Conservation (phyloP, 2,888 invertebrate species). For the Tribolium freemani region DNA sequence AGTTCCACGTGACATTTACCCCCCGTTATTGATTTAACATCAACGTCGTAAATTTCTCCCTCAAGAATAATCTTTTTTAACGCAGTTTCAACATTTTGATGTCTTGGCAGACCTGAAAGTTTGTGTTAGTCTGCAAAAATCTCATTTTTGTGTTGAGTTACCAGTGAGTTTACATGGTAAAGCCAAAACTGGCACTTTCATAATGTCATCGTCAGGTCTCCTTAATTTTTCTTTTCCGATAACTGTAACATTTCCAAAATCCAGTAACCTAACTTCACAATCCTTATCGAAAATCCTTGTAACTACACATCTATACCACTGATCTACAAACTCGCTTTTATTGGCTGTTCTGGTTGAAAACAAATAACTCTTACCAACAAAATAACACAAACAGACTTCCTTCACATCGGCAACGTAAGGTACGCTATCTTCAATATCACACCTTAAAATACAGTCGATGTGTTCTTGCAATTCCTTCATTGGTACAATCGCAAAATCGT, state of each 20-base stretch:
- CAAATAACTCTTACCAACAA: not conserved
- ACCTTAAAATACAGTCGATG: not conserved
- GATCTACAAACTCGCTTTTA: not conserved
- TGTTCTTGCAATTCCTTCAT: not conserved
- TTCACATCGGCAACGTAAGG: not conserved
- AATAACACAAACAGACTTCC: slow-evolving; percentile 19
- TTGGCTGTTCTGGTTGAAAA: not conserved
- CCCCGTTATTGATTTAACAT: slow-evolving; percentile 4
- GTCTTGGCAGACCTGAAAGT: slow-evolving; percentile 6
- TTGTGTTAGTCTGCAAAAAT: not conserved
- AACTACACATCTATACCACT: slow-evolving; percentile 28
- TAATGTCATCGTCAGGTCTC: not conserved
- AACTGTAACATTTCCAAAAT: slow-evolving; percentile 24
- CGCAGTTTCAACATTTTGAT: not conserved
- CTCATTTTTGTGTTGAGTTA: not conserved
- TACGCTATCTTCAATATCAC: not conserved
- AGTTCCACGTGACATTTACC: slow-evolving; percentile 16
- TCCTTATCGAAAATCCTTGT: not conserved
- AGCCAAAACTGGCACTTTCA: slow-evolving; percentile 15
- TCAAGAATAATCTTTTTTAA: not conserved
- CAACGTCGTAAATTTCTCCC: slow-evolving; percentile 14
- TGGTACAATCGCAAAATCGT: slow-evolving; percentile 5
- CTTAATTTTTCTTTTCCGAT: slow-evolving; percentile 3
- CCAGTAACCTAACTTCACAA: slow-evolving; percentile 19
- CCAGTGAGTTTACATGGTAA: slow-evolving; percentile 11